phyloP scores from a whole-genome alignment of 2,113 vertebrate genomes.

The Chionomys nivalis region DNA sequence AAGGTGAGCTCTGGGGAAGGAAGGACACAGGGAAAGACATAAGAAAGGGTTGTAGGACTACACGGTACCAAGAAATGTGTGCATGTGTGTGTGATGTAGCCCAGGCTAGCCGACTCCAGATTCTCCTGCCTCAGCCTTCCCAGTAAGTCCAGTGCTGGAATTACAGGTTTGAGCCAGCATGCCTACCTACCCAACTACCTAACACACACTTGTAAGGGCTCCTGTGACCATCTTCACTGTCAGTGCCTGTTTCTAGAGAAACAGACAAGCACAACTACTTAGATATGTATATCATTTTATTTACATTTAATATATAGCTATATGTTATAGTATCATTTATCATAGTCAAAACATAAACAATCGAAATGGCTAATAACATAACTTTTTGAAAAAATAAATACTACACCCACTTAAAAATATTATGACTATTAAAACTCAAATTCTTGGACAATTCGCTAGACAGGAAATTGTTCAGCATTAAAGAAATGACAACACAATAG shows the following conservation, averaged over 20 bases:
- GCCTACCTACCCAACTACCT: not conserved
- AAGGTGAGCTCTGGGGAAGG: conserved; percentile 89
- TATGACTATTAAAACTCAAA: not conserved
- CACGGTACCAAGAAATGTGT: not conserved
- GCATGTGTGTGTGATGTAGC: not conserved
- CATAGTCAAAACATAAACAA: not conserved
- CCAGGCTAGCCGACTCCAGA: not conserved
- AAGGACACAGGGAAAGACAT: not conserved
- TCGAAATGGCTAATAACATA: not conserved
- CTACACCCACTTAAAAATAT: not conserved
- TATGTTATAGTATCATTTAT: not conserved
- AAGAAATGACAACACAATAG: not conserved
- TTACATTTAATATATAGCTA: not conserved
- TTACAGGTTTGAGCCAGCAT: not conserved
- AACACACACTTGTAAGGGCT: not conserved
- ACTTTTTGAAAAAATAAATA: not conserved
- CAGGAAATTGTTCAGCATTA: not conserved
- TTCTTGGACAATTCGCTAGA: not conserved
- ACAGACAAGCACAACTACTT: not conserved
- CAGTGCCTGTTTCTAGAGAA: not conserved
- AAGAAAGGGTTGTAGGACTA: not conserved
- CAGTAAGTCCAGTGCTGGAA: not conserved
- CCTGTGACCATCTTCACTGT: not conserved
- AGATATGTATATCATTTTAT: not conserved
- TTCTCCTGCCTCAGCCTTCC: not conserved